phyloP scores from a whole-genome alignment of 1,140 invertebrate genomes.

The Lucilia cuprina region DNA sequence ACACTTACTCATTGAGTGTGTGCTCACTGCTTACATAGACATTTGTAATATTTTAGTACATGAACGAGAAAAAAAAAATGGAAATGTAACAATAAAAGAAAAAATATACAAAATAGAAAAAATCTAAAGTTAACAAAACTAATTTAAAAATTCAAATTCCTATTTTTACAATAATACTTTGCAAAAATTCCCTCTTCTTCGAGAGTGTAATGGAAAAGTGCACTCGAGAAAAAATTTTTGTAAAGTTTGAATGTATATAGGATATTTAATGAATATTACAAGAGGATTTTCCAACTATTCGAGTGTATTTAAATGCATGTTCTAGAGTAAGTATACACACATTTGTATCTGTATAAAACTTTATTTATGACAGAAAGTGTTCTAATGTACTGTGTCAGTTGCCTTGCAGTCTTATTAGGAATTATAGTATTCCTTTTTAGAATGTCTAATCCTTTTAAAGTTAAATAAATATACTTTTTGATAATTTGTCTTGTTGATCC shows the following conservation, averaged over 20 bases:
- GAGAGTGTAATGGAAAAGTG: neutral
- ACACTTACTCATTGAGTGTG: neutral
- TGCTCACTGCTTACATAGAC: neutral
- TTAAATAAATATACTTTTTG: too few species aligned
- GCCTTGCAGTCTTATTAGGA: too few species aligned
- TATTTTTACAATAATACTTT: neutral
- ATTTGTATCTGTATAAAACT: neutral
- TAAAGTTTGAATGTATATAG: too few species aligned
- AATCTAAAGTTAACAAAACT: slow-evolving; percentile 26
- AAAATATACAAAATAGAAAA: neutral
- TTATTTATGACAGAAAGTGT: neutral
- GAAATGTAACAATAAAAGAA: neutral
- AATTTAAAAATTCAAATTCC: slow-evolving; percentile 35
- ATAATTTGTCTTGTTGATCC: too few species aligned
- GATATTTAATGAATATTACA: too few species aligned
- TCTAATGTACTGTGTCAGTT: neutral
- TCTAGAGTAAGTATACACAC: too few species aligned
- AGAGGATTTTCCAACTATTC: neutral
- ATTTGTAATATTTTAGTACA: neutral
- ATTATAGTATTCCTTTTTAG: too few species aligned
- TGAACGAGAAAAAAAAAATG: neutral
- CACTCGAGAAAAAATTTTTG: neutral
- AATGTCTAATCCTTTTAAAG: too few species aligned
- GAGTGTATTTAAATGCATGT: neutral
- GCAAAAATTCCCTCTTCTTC: neutral